Evolutionary conservation across 2,113 vertebrate genomes (phyloP).

Genomic region (Charina bottae): DNA sequence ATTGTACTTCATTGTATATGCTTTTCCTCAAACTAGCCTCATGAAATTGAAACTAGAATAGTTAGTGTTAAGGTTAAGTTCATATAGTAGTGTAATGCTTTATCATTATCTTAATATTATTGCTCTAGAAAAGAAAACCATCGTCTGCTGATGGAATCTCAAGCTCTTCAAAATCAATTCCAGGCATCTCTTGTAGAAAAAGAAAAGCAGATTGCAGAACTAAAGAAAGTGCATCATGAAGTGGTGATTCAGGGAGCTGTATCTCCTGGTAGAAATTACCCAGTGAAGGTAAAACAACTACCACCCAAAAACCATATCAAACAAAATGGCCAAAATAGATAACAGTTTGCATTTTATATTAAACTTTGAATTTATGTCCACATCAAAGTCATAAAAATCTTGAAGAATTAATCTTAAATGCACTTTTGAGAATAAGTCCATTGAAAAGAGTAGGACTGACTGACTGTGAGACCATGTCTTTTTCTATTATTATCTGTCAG

Average conservation of each 20-base stretch:
- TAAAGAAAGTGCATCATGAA: conserved; percentile 65
- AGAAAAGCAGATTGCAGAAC: conserved; percentile 67
- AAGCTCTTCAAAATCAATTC: conserved; percentile 63
- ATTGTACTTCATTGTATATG: background rate
- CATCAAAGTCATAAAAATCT: background rate
- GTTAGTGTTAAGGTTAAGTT: background rate
- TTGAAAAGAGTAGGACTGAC: background rate
- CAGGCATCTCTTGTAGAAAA: conserved; percentile 63
- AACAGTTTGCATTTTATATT: accelerated
- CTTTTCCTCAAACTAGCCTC: background rate
- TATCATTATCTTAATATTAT: conserved; percentile 16
- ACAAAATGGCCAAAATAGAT: background rate
- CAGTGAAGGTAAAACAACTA: conserved; percentile 65
- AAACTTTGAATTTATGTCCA: background rate
- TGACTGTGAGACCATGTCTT: background rate
- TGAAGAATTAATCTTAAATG: background rate
- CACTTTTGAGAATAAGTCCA: background rate
- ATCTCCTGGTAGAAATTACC: conserved; percentile 33
- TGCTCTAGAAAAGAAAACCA: conserved; percentile 74
- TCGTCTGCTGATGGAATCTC: conserved; percentile 68
- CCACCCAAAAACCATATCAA: accelerated
- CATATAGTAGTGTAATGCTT: background rate
- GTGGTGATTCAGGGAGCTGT: conserved; percentile 29
- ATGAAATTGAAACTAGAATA: background rate
- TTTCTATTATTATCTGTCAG: background rate